These are phyloP conservation scores for Monomorium pharaonis DNA, from an alignment of 1,140 invertebrate species.

Conservation along the genomic window DNA sequence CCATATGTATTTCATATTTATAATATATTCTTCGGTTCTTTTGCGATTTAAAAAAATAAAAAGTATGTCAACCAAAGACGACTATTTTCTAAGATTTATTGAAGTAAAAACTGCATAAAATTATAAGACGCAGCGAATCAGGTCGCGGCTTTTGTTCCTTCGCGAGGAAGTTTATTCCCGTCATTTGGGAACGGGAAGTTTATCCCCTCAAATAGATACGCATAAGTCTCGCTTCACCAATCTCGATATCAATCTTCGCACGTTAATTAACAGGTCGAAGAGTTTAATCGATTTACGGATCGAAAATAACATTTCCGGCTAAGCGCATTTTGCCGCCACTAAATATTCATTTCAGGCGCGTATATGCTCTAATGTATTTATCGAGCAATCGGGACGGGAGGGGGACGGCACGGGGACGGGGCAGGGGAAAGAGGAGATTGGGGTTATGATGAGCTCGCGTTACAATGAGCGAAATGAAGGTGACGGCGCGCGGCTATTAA, in stretches of 20 bases:
- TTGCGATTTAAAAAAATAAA: background rate
- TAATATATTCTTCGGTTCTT: background rate
- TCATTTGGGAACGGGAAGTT: too few species aligned
- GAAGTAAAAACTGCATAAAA: background rate
- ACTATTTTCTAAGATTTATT: background rate
- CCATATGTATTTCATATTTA: background rate
- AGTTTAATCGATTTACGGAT: constrained; percentile 43
- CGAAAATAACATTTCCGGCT: constrained; percentile 47
- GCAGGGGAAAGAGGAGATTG: background rate
- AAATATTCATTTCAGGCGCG: constrained; percentile 56
- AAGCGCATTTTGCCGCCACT: constrained; percentile 48
- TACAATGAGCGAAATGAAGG: constrained; percentile 45
- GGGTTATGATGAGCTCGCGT: constrained; percentile 37
- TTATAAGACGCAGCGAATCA: background rate
- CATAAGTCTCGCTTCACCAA: background rate
- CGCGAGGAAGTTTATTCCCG: background rate
- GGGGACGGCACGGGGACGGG: too few species aligned
- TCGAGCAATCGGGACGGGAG: constrained; percentile 12
- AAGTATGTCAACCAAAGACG: background rate
- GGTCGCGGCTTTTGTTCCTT: background rate
- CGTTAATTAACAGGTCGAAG: constrained; percentile 31
- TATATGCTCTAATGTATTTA: constrained; percentile 54
- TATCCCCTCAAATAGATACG: constrained; percentile 11
- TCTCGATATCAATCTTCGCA: constrained; percentile 29
- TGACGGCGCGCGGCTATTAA: constrained; percentile 63